Evolutionary conservation across 1,140 invertebrate species (phyloP).

Genomic region (Brachionus sp.): DNA sequence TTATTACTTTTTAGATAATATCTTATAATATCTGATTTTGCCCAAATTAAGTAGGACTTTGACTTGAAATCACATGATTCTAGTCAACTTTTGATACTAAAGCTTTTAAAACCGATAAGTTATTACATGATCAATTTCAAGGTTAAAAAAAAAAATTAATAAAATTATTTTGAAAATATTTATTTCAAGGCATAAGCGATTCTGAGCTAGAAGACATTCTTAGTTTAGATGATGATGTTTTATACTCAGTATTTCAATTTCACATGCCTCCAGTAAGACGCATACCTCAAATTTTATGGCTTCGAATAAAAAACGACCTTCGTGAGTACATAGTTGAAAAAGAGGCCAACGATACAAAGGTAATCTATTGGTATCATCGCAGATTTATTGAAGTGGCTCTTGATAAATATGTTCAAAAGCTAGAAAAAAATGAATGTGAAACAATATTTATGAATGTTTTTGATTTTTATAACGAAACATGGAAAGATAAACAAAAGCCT

Average conservation of each 20-base stretch:
- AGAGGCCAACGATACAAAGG: conserved; percentile 59
- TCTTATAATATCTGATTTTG: too few relatives aligned
- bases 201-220: conserved; percentile 54
- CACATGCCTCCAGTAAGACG: conserved; percentile 48
- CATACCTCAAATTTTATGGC: conserved; percentile 64
- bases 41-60: too few relatives aligned
- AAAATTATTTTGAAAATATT: too few relatives aligned
- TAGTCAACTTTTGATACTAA: too few relatives aligned
- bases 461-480: conserved; percentile 45
- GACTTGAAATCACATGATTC: too few relatives aligned
- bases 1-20: too few relatives aligned
- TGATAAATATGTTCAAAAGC: background rate
- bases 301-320: conserved; percentile 66
- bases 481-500: conserved; percentile 37
- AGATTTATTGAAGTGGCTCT: conserved; percentile 42
- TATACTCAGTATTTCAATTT: conserved; percentile 51
- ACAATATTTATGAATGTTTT: conserved; percentile 18
- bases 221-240: conserved; percentile 53
- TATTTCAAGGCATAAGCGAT: conserved; percentile 49
- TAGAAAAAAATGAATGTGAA: conserved; percentile 12
- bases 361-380: conserved; percentile 46
- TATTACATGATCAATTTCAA: too few relatives aligned
- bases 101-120: background rate
- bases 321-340: conserved; percentile 67
- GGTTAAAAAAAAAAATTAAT: background rate